Base-by-base conservation (phyloP, 2,113 vertebrate genomes). In the Gambusia affinis region DNA sequence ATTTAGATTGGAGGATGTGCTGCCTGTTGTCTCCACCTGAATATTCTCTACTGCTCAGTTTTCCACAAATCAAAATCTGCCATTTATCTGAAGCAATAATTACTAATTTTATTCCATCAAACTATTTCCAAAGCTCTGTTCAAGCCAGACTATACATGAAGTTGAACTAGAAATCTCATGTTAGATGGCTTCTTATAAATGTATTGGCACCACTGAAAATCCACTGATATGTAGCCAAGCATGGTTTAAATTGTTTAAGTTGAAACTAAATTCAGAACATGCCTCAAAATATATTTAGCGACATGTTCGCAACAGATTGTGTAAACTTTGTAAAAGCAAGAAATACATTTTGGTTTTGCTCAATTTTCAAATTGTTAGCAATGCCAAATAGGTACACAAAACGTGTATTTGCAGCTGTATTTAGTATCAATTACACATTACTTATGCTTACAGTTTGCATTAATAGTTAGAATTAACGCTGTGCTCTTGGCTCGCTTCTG, bases 401-500 rank as follows among this genome's bases (percentile, higher is more conserved):
- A 14, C 22, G 33, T 28, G 69, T 3, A 42, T 22, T 33, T 12
- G 28, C 33, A 73, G 27, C 22, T 47, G 14, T 47, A 54, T 71
- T 29, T 19, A 64, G 63, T 39, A 60, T 54, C 14, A 10, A 29
- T 10, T 33, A 24, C 12, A 68, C 6, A 67, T 17, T 12, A 37
- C 19, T 51, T 17, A 11, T 6, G 8, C 77, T 6, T 0, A 27
- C 7, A 64, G 62, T 79, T 82, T 64, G 33, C 67, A 69, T 60
- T 17, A 70, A 68, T 60, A 12, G 72, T 62, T 62, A 4, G 2
- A 71, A 70, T 15, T 70, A 65, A 73, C 8, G 7, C 27, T 75
- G 28, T 67, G 42, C 33, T 86, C 14, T 60, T 12, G 35, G 65
- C 64, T 61, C 10, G 80, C 79, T 84, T 87, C 69, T 88, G 84